A percentile compares a stretch with the other conserved stretches of the same genome.
Conservation (phyloP, 2,113 vertebrate species). For the Ellobius talpinus region DNA sequence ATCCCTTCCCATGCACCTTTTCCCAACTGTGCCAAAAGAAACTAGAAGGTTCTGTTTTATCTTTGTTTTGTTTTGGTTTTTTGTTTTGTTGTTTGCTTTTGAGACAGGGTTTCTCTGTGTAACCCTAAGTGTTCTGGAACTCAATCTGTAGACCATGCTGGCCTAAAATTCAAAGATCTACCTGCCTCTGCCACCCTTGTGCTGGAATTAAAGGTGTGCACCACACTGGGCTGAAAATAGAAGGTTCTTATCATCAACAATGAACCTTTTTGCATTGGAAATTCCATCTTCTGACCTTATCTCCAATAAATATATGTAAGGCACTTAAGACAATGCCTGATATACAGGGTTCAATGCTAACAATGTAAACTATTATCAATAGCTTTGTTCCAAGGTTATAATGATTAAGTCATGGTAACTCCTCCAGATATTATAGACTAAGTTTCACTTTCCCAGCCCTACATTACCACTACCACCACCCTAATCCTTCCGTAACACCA, state of each 20-base stretch:
- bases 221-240: neutral
- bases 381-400: neutral
- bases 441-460: neutral
- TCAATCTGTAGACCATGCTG: neutral
- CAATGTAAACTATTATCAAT: conserved; percentile 4
- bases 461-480: neutral
- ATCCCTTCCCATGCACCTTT: neutral
- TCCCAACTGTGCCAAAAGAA: conserved; percentile 28
- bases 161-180: neutral
- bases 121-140: neutral
- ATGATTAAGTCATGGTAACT: neutral
- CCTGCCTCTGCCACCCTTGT: neutral
- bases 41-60: neutral
- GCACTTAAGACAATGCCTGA: conserved; percentile 2
- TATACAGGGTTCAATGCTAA: neutral
- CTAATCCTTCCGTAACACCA: neutral
- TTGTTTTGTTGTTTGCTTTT: neutral
- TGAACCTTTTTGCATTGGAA: conserved; percentile 11
- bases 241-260: neutral
- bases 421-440: conserved; percentile 38
- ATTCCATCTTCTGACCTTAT: neutral
- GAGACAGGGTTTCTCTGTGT: neutral
- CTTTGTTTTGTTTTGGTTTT: neutral
- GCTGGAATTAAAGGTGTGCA: neutral
- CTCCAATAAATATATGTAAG: neutral